Evolutionary conservation across 2,888 invertebrate species (phyloP).

Genomic region (Acleris holmiana): DNA sequence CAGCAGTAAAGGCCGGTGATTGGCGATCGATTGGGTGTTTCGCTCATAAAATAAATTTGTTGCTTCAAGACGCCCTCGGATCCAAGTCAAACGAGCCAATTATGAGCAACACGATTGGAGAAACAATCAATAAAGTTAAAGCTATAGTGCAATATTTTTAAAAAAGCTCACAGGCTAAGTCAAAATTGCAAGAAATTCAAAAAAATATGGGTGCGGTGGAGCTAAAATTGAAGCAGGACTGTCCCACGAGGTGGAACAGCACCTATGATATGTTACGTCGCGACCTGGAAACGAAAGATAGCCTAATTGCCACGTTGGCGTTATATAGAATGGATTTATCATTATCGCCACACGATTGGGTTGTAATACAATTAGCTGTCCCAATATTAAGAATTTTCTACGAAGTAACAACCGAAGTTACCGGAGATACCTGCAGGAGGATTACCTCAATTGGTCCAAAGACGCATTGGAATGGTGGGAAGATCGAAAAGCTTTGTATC

Average conservation of each 20-base stretch:
- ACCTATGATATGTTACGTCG: background rate
- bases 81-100: background rate
- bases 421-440: slow-evolving; percentile 5
- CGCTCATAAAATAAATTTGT: slow-evolving; percentile 42
- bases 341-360: slow-evolving; percentile 2
- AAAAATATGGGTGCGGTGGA: background rate
- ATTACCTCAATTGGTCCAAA: slow-evolving; percentile 1
- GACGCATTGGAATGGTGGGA: slow-evolving; percentile 10
- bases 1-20: slow-evolving; percentile 34
- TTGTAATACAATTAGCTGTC: slow-evolving; percentile 4
- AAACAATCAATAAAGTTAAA: background rate
- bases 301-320: background rate
- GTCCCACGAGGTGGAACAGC: background rate
- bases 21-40: slow-evolving; percentile 42
- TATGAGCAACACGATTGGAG: background rate
- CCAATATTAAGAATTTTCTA: background rate
- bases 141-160: background rate
- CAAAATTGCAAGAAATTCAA: background rate
- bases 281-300: background rate
- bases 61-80: slow-evolving; percentile 33
- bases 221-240: slow-evolving; percentile 4
- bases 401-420: slow-evolving; percentile 2
- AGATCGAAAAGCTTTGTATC: slow-evolving; percentile 1
- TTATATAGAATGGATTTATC: background rate
- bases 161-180: background rate